Evolutionary conservation across 2,888 invertebrate genomes (phyloP), one percentile per base, ranked within the genome.

Genomic region (Drosophila atroscutellata): DNA sequence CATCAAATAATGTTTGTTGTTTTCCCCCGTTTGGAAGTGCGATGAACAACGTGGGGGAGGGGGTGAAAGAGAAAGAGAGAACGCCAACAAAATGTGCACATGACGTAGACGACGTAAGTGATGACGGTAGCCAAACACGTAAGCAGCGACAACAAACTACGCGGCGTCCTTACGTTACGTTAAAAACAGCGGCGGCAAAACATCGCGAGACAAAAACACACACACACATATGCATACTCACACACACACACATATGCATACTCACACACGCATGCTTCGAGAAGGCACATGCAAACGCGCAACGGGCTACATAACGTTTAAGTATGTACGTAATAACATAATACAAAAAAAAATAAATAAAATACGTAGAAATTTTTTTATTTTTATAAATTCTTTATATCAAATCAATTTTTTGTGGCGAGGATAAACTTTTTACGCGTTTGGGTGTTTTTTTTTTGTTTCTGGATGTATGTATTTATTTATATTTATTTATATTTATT

Each of bases 121-220:
- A 49, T 39, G 66, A 76, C 47, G 49, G 34, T 45, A 45, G 20
- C 13, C 54, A 42, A 62, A 45, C 47, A 55, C 75, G 75, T 63
- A 77, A 63, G 24, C 49, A 37, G 50, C 61, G 62, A 79, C 65
- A 70, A 70, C 34, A 60, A 70, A 61, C 62, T 60, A 75, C 49
- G 57, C 51, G 63, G 61, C 77, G 52, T 70, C 50, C 36, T 69
- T 64, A 70, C 81, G 78, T 80, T 74, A 75, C 78, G 81, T 66
- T 65, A 74, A 62, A 50, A 75, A 66, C 67, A 67, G 69, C 82
- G 83, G 80, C 80, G 80, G 82, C 79, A 82, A 80, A 71, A 79
- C 71, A 78, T 67, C 70, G 67, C 75, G 75, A 69, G 39, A 62
- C 64, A 77, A 52, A 66, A 45, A 70, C 57, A 61, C 71, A 68